Evolutionary conservation across 2,888 invertebrate genomes (phyloP), one percentile per base, ranked within the genome.

Genomic region (Synanthedon tipuliformis): DNA sequence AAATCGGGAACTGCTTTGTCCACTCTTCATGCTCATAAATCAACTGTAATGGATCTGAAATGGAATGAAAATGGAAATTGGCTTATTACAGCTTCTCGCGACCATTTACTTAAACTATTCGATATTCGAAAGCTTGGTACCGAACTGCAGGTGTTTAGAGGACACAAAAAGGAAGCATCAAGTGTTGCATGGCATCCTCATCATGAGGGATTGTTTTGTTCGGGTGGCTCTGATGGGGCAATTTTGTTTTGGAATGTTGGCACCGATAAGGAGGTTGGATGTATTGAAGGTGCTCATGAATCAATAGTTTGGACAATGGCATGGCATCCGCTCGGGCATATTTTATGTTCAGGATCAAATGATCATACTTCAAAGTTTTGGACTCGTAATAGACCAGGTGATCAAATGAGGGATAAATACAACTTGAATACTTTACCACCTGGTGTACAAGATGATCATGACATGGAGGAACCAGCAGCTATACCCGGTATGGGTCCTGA

Each of bases 51-150:
- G 98, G 98, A 99, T 78, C 90, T 99, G 27, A 96, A 97, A 80
- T 99, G 99, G 99, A 99, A 99, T 83, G 93, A 94, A 52, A 99
- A 99, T 89, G 99, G 99, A 3, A 99, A 99, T 79, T 99, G 99
- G 99, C 88, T 99, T 52, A 93, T 99, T 53, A 98, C 98, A n/a
- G 98, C 98, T 0, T 98, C 98, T 2, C 89, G 99, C 59, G 99
- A 99, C 83, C 99, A 99, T 84, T 89, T 99, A 59, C 89, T 99
- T 49, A 99, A 99, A 81, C 82, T 99, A 54, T 99, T 99, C 87
- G 99, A 99, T 81, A 92, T 99, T 63, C 91, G 99, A 56, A 98
- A 99, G 87, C 89, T 99, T 67, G 94, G 94, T 56, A 94, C 95
- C 70, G 99, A 99, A 82, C 90, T 99, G 54, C 98, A 98, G 88